Conservation (phyloP, 1,140 invertebrate species). For the Sycobia sp. region DNA sequence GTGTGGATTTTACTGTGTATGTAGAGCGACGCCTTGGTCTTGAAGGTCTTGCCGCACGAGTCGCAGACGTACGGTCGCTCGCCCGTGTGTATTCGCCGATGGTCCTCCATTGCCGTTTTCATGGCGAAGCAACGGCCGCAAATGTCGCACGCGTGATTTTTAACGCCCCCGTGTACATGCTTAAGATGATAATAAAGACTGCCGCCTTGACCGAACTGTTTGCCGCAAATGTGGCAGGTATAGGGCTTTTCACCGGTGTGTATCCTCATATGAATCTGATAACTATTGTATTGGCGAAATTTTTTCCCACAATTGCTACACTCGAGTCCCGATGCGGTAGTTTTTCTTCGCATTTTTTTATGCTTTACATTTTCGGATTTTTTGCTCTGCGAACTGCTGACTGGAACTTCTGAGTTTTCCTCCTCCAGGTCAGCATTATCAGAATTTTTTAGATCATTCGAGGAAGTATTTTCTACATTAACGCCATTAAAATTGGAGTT, state of each 20-base stretch:
- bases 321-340: neutral
- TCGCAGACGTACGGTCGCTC: slow-evolving; percentile 70
- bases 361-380: neutral
- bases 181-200: slow-evolving; percentile 47
- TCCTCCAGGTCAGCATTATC: too few species aligned
- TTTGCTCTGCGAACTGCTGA: too few species aligned
- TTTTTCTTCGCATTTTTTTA: neutral
- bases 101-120: slow-evolving; percentile 67
- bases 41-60: slow-evolving; percentile 66
- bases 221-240: slow-evolving; percentile 45
- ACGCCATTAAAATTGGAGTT: too few species aligned
- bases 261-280: slow-evolving; percentile 36
- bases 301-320: slow-evolving; percentile 39
- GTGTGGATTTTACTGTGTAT: slow-evolving; percentile 63
- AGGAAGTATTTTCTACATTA: too few species aligned
- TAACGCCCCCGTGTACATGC: slow-evolving; percentile 46
- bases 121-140: slow-evolving; percentile 55
- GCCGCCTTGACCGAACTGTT: slow-evolving; percentile 43
- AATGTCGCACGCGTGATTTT: slow-evolving; percentile 56
- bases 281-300: slow-evolving; percentile 35
- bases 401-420: too few species aligned
- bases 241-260: slow-evolving; percentile 39
- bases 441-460: too few species aligned
- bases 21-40: slow-evolving; percentile 62
- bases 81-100: slow-evolving; percentile 69